Conservation (phyloP, 2,797 vertebrate species). For the Bovichtus diacanthus region DNA sequence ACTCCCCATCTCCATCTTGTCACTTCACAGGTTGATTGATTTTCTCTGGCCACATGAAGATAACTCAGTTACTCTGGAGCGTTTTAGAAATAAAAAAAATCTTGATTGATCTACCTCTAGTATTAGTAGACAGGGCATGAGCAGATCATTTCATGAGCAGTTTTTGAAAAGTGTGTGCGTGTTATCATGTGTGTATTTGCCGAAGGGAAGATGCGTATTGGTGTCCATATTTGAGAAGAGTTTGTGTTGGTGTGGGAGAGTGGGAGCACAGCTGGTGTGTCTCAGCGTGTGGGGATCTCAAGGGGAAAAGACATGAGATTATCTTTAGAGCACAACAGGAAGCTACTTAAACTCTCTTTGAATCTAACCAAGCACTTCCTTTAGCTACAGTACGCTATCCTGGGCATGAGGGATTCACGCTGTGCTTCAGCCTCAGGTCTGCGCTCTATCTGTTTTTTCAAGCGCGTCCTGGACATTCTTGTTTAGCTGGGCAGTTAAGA, state of each 20-base stretch:
- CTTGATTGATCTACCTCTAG: constrained; percentile 38
- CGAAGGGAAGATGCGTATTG: constrained; percentile 14
- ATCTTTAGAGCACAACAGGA: constrained; percentile 70
- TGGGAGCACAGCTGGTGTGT: constrained; percentile 67
- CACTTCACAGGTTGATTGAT: constrained; percentile 54
- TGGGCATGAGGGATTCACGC: constrained; percentile 41
- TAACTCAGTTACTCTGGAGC: constrained; percentile 21
- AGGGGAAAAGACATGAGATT: constrained; percentile 61
- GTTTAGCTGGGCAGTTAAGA: neutral
- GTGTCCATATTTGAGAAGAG: constrained; percentile 31
- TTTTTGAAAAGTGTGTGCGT: constrained; percentile 29
- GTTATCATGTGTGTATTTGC: constrained; percentile 18
- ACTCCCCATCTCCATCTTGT: constrained; percentile 13
- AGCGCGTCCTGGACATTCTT: constrained; percentile 24
- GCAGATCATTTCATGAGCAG: neutral
- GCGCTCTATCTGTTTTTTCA: constrained; percentile 33
- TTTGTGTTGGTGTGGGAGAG: constrained; percentile 45
- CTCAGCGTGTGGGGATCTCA: constrained; percentile 57
- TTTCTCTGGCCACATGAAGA: constrained; percentile 32
- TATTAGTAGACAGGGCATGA: constrained; percentile 17
- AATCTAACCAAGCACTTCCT: constrained; percentile 75
- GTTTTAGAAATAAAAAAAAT: constrained; percentile 39
- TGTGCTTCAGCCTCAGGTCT: constrained; percentile 46
- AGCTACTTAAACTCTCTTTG: constrained; percentile 73
- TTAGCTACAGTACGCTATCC: constrained; percentile 49